Percentiles rank a stretch among this genome's conserved stretches.
Evolutionary conservation across 2,888 invertebrate genomes (phyloP).

Genomic region (Cosmopolites sordidus): DNA sequence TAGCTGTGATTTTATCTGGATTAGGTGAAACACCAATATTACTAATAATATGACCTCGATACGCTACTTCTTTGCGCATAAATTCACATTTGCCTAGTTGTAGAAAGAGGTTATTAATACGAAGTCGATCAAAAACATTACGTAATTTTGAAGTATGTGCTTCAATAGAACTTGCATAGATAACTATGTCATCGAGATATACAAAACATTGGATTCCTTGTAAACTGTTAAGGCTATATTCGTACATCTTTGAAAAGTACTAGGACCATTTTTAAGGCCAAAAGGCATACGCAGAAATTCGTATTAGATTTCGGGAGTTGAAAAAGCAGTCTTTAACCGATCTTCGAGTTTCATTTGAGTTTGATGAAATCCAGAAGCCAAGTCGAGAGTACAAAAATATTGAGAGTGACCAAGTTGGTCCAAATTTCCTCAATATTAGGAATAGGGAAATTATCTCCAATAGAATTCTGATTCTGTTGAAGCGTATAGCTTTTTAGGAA

Average conservation of each 20-base stretch:
- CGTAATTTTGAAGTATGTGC: too few species aligned
- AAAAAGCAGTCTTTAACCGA: slow-evolving; percentile 41
- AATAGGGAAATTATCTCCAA: slow-evolving; percentile 10
- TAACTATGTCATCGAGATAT: too few species aligned
- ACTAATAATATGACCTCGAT: too few species aligned
- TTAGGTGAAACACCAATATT: too few species aligned
- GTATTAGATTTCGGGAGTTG: slow-evolving; percentile 37
- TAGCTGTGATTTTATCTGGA: too few species aligned
- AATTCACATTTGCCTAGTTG: too few species aligned
- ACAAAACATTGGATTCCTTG: too few species aligned
- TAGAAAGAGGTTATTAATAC: too few species aligned
- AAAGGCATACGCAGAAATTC: slow-evolving; percentile 41
- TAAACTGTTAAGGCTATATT: slow-evolving; percentile 5
- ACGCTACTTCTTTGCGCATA: too few species aligned
- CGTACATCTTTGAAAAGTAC: slow-evolving; percentile 36
- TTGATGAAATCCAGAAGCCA: slow-evolving; percentile 43
- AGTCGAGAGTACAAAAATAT: slow-evolving; percentile 42
- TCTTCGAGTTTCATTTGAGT: slow-evolving; percentile 36
- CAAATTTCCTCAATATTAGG: slow-evolving; percentile 14
- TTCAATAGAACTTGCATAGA: too few species aligned
- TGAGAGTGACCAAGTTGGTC: slow-evolving; percentile 18
- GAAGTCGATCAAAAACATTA: too few species aligned
- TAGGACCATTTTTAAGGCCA: slow-evolving; percentile 44
- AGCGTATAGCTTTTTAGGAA: slow-evolving; percentile 1
- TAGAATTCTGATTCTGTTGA: slow-evolving; percentile 38